Evolutionary conservation across 2,888 invertebrate genomes (phyloP).

Genomic region (Eupeodes luniger): DNA sequence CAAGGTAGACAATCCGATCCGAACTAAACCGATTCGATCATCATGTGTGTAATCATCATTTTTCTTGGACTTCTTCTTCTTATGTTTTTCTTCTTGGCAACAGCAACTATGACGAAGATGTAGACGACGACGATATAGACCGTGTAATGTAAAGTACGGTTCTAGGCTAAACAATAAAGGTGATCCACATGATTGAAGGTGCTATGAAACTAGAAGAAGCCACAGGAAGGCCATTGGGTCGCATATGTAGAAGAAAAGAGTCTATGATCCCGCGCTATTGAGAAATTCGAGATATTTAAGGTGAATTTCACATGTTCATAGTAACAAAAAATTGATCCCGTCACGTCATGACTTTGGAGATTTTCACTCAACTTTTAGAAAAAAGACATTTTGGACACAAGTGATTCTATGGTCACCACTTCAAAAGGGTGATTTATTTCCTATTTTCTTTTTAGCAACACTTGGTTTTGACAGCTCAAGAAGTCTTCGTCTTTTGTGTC

Average conservation of each 20-base stretch:
- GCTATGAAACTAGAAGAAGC: constrained; percentile 55
- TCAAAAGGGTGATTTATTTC: too few species aligned
- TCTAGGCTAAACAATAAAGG: constrained; percentile 41
- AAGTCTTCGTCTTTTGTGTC: too few species aligned
- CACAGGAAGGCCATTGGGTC: constrained; percentile 51
- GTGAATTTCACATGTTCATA: constrained; percentile 1
- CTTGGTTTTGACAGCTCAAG: too few species aligned
- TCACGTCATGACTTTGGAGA: too few species aligned
- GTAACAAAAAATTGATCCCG: too few species aligned
- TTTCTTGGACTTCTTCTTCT: constrained; percentile 33
- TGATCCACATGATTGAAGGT: constrained; percentile 73
- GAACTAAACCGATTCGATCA: constrained; percentile 25
- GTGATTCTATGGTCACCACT: too few species aligned
- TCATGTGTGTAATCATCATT: constrained; percentile 72
- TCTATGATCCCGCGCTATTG: constrained; percentile 5
- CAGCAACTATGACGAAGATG: constrained; percentile 1
- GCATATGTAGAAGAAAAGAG: constrained; percentile 51
- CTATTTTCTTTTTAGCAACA: too few species aligned
- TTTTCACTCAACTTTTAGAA: too few species aligned
- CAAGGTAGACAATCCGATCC: constrained; percentile 14
- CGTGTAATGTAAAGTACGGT: constrained; percentile 44
- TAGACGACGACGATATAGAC: constrained; percentile 35
- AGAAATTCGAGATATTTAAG: neutral
- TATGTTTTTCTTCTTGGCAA: constrained; percentile 38
- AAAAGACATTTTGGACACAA: too few species aligned